A percentile compares a stretch with the other conserved stretches of the same genome.
Conservation (phyloP, 2,888 invertebrate species). For the Phytoseiulus persimilis region DNA sequence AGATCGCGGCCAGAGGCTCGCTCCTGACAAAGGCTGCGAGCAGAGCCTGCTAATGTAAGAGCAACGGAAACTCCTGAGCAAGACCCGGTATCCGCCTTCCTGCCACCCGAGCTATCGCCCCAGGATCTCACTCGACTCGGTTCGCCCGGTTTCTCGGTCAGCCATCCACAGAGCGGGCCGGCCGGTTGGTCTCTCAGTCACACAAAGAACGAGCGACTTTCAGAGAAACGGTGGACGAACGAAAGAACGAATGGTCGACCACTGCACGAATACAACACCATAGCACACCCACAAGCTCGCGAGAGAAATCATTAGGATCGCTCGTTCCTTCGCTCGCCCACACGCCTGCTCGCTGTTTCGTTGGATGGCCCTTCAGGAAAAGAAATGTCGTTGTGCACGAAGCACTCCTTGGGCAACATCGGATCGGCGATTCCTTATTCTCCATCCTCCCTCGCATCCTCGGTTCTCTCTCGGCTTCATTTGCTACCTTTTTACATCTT, state of each 20-base stretch:
- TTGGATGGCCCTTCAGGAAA: background rate
- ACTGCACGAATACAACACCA: background rate
- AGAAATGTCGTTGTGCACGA: slow-evolving; percentile 5
- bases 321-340: background rate
- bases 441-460: background rate
- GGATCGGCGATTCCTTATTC: background rate
- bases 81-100: background rate
- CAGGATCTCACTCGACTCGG: background rate
- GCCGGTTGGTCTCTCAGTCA: too few species aligned
- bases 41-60: background rate
- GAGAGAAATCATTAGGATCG: background rate
- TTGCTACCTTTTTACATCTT: background rate
- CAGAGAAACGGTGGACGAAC: background rate
- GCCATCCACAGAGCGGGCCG: background rate
- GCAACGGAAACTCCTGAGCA: background rate
- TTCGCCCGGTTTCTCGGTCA: background rate
- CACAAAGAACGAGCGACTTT: background rate
- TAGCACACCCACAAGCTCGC: background rate
- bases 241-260: background rate
- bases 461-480: background rate
- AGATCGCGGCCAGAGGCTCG: background rate
- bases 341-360: background rate
- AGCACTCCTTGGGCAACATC: background rate
- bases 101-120: background rate
- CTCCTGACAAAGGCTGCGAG: background rate